Evolutionary conservation across 2,888 invertebrate species (phyloP), one percentile per base, ranked within the genome.

Genomic region (Latrodectus hesperus): DNA sequence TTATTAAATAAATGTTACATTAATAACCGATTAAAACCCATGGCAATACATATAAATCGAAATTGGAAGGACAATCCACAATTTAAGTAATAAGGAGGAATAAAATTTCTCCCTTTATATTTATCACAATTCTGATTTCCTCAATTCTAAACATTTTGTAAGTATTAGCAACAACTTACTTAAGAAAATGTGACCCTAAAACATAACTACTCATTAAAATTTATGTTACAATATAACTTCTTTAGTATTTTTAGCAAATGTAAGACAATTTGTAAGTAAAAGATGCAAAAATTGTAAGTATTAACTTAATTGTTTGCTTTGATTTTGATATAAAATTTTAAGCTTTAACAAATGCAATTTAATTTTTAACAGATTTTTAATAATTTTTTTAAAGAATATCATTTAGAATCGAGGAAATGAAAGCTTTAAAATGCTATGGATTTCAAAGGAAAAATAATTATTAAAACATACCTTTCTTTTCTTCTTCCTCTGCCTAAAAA

Each of bases 1-100:
- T 88, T 88, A 88, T 88, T 88, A 88, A 78, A 83, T 79, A 73
- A 76, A 77, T 75, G 87, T 72, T 17, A 80, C 71, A 88, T 81
- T 71, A 86, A 82, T 76, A 71, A 52, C 86, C 86, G 71, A 60
- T 14, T 77, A 87, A 68, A 80, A 67, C 86, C 86, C 81, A 81
- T 65, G 85, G 76, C 65, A 80, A 74, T 75, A 71, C 68, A 80
- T 67, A 60, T 16, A 60, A 12, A 81, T 87, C 81, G 65, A 82
- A 81, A 87, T 81, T 75, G 80, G 77, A 77, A 81, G 77, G 77
- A 81, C 67, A 76, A 74, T 74, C 85, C 75, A 86, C 71, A 87
- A 65, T n/a, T 70, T 74, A 86, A 49, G 65, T 52, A 74, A 67
- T 60, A 70, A 16, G 53, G 6, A 77, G 22, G 52, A n/a, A 49